A percentile compares a stretch with the other conserved stretches of the same genome.
These are phyloP conservation scores for Solen grandis DNA, from an alignment of 1,140 invertebrate species.

Conservation along the genomic window DNA sequence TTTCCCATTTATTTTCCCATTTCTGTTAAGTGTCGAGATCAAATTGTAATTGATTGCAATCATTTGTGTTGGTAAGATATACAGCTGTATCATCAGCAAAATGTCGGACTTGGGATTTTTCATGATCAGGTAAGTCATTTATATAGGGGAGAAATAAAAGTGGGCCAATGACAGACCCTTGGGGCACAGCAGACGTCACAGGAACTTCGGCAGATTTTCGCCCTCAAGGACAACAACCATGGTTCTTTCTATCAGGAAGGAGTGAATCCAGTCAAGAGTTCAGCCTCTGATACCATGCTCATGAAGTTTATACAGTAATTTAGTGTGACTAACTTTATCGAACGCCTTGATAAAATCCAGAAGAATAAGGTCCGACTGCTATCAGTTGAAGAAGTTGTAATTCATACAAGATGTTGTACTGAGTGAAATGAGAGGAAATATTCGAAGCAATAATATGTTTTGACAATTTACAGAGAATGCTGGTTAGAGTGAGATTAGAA, in stretches of 20 bases:
- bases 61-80: background rate
- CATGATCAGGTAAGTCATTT: conserved; percentile 12
- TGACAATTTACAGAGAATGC: conserved; percentile 24
- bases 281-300: background rate
- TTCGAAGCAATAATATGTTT: too few species aligned
- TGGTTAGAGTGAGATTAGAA: conserved; percentile 15
- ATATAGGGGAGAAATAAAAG: conserved; percentile 19
- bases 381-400: background rate
- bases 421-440: background rate
- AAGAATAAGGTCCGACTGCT: conserved; percentile 8
- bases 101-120: conserved; percentile 3
- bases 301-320: conserved; percentile 28
- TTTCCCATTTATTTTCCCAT: conserved; percentile 4
- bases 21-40: background rate
- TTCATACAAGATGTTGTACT: background rate
- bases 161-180: conserved; percentile 17
- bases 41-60: too few species aligned
- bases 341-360: conserved; percentile 18
- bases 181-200: conserved; percentile 20
- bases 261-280: background rate
- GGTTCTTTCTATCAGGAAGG: background rate
- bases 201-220: conserved; percentile 5
- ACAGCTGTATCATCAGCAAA: conserved; percentile 12
- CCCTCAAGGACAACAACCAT: conserved; percentile 2
- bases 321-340: conserved; percentile 28